Conservation (phyloP, 1,140 invertebrate genomes). For the Papilio glaucus region DNA sequence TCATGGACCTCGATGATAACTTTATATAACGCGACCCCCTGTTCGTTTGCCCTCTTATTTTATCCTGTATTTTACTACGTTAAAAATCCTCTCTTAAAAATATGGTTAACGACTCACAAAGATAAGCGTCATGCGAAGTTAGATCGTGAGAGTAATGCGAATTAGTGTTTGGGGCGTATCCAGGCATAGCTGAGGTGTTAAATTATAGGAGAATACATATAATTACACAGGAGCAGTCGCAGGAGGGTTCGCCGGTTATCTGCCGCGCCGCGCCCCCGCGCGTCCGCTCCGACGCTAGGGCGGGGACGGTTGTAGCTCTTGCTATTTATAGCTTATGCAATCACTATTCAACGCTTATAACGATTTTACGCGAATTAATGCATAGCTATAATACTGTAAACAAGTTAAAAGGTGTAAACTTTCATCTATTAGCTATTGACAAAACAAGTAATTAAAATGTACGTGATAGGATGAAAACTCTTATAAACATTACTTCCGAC, state of each 20-base stretch:
- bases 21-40: no score
- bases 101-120: neutral
- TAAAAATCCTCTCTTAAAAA: neutral
- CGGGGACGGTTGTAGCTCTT: neutral
- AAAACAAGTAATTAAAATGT: no score
- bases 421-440: neutral
- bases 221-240: conserved; percentile 6
- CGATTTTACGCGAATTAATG: neutral
- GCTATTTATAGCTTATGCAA: conserved; percentile 25
- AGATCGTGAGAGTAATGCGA: neutral
- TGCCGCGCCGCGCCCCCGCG: neutral
- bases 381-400: neutral
- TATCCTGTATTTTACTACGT: no score
- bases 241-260: conserved; percentile 20
- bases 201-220: conserved; percentile 23
- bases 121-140: neutral
- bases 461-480: no score
- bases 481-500: no score
- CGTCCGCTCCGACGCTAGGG: neutral
- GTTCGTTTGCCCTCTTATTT: no score
- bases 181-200: conserved; percentile 11
- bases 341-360: neutral
- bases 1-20: no score
- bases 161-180: neutral
- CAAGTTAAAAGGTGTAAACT: neutral